These are phyloP conservation scores for Neogale vison DNA, from an alignment of 2,113 vertebrate species.

Conservation along the genomic window DNA sequence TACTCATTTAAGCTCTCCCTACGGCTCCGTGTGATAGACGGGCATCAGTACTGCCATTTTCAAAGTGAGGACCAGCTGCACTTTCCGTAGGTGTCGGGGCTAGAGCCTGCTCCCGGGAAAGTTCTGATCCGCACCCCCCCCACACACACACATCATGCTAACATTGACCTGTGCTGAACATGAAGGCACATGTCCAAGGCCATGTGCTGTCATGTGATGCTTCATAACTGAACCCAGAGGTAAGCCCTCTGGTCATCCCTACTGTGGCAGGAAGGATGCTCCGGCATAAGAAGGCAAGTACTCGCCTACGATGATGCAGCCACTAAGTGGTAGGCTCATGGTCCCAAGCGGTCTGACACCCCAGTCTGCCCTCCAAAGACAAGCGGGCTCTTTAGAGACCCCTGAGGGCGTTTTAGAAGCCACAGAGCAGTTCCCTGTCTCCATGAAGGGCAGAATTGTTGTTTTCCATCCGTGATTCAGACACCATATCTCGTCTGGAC, in stretches of 20 bases:
- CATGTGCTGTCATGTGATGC: rapidly evolving
- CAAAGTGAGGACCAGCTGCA: background rate
- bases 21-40: background rate
- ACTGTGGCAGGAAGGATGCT: background rate
- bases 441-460: rapidly evolving
- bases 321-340: background rate
- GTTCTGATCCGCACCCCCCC: background rate
- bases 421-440: background rate
- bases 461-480: background rate
- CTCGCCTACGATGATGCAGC: background rate
- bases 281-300: background rate
- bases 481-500: background rate
- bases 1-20: background rate
- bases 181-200: background rate
- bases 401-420: background rate
- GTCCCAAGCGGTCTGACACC: background rate
- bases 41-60: background rate
- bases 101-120: background rate
- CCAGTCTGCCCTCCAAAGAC: background rate
- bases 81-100: background rate
- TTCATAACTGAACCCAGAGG: background rate
- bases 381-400: background rate
- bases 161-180: too few relatives aligned
- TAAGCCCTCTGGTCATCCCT: background rate
- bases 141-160: too few relatives aligned